phyloP scores from a whole-genome alignment of 2,888 invertebrate species.

The Epinotia brunnichana region DNA sequence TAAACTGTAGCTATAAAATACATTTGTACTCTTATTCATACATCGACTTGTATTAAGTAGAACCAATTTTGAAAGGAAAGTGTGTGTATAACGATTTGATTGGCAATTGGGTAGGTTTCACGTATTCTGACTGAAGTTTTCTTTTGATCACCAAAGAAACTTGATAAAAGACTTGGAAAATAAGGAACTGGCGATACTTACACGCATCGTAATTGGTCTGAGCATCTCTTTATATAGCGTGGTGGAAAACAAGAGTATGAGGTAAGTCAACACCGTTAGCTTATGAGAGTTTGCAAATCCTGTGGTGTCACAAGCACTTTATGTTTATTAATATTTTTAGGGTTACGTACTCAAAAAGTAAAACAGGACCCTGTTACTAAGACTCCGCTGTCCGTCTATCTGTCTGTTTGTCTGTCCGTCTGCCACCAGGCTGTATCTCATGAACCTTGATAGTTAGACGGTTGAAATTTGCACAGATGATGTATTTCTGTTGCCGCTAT shows the following conservation, averaged over 20 bases:
- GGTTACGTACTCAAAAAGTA: too few species aligned
- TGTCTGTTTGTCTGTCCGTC: too few species aligned
- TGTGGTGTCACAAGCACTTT: too few species aligned
- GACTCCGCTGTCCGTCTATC: too few species aligned
- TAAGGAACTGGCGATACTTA: not conserved
- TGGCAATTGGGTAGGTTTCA: not conserved
- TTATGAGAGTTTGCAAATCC: too few species aligned
- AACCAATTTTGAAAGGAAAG: not conserved
- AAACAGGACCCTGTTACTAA: too few species aligned
- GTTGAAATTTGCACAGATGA: too few species aligned
- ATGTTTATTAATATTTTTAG: too few species aligned
- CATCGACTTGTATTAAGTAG: not conserved
- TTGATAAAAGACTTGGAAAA: not conserved
- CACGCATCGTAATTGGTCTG: not conserved
- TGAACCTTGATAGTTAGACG: too few species aligned
- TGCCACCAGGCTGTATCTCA: too few species aligned
- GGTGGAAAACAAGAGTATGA: not conserved
- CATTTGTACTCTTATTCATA: slow-evolving; percentile 5
- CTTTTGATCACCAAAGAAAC: slow-evolving; percentile 12
- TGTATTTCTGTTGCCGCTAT: too few species aligned
- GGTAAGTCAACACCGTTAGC: too few species aligned
- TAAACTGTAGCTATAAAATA: not conserved
- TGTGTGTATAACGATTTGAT: not conserved
- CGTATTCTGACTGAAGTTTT: slow-evolving; percentile 8
- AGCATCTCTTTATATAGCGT: not conserved